These are phyloP conservation scores for Noctua comes DNA, from an alignment of 2,888 invertebrate genomes.

Conservation along the genomic window DNA sequence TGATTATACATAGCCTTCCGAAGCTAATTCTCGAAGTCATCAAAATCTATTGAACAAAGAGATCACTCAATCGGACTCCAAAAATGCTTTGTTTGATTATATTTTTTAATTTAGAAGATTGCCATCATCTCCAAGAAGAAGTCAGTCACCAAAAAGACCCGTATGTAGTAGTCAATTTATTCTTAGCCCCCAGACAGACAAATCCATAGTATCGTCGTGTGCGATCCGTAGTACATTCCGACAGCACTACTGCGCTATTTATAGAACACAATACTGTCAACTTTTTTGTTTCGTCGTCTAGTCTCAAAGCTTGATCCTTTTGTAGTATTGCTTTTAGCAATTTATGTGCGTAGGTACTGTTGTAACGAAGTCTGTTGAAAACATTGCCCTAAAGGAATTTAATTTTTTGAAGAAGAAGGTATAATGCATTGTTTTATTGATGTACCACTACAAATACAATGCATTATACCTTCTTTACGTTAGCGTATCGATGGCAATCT, in stretches of 20 bases:
- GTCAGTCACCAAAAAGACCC: not conserved
- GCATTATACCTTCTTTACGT: too few relatives aligned
- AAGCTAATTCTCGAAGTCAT: not conserved
- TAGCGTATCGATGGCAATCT: too few relatives aligned
- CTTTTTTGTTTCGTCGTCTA: constrained; percentile 48
- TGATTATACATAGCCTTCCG: not conserved
- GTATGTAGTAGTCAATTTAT: constrained; percentile 51
- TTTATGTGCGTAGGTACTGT: constrained; percentile 11
- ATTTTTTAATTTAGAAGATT: not conserved
- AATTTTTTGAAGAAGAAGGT: too few relatives aligned
- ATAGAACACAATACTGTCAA: constrained; percentile 43
- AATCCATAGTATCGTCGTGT: constrained; percentile 60
- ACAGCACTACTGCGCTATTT: constrained; percentile 56
- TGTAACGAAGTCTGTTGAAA: not conserved
- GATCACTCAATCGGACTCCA: not conserved
- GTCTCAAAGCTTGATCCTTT: constrained; percentile 23
- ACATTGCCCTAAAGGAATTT: not conserved
- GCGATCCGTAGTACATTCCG: constrained; percentile 69
- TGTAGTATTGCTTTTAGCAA: constrained; percentile 16
- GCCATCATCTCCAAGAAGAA: not conserved
- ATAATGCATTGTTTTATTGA: too few relatives aligned
- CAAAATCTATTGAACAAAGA: not conserved
- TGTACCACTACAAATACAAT: too few relatives aligned
- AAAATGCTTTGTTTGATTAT: not conserved
- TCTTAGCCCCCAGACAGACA: constrained; percentile 50